phyloP scores from a whole-genome alignment of 2,888 invertebrate genomes.

The Phyllotreta striolata region DNA sequence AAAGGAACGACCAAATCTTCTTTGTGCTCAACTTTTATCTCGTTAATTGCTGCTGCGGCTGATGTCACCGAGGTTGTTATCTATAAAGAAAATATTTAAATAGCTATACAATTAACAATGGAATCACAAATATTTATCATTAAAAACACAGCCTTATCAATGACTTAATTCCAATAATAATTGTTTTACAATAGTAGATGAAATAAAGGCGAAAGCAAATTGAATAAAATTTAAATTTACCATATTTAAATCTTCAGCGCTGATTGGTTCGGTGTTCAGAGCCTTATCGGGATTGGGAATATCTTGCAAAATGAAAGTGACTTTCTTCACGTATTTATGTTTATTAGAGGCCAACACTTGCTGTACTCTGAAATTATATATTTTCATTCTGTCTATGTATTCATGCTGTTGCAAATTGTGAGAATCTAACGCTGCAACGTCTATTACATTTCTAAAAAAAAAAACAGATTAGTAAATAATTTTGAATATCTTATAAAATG shows the following conservation, averaged over 20 bases:
- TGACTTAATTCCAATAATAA: not conserved
- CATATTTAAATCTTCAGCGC: slow-evolving; percentile 71
- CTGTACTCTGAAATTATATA: slow-evolving; percentile 69
- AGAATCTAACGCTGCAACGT: slow-evolving; percentile 90
- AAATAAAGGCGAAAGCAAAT: slow-evolving; percentile 3
- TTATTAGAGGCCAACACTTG: slow-evolving; percentile 63
- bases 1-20: slow-evolving; percentile 92
- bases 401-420: slow-evolving; percentile 90
- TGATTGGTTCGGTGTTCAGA: slow-evolving; percentile 70
- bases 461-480: slow-evolving; percentile 39
- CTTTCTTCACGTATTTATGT: slow-evolving; percentile 56
- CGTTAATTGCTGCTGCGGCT: slow-evolving; percentile 75
- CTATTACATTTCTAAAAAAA: slow-evolving; percentile 83
- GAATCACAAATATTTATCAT: slow-evolving; percentile 1
- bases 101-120: not conserved
- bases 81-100: slow-evolving; percentile 65
- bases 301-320: slow-evolving; percentile 71
- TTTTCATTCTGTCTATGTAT: slow-evolving; percentile 81
- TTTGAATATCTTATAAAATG: slow-evolving; percentile 8
- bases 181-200: not conserved
- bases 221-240: slow-evolving; percentile 63
- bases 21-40: slow-evolving; percentile 86
- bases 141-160: not conserved
- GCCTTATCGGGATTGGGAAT: slow-evolving; percentile 77
- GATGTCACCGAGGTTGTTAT: slow-evolving; percentile 74